Percentiles rank a stretch among this genome's conserved stretches.
These are phyloP conservation scores for Streblospio benedicti DNA, from an alignment of 1,140 invertebrate species.

Conservation along the genomic window DNA sequence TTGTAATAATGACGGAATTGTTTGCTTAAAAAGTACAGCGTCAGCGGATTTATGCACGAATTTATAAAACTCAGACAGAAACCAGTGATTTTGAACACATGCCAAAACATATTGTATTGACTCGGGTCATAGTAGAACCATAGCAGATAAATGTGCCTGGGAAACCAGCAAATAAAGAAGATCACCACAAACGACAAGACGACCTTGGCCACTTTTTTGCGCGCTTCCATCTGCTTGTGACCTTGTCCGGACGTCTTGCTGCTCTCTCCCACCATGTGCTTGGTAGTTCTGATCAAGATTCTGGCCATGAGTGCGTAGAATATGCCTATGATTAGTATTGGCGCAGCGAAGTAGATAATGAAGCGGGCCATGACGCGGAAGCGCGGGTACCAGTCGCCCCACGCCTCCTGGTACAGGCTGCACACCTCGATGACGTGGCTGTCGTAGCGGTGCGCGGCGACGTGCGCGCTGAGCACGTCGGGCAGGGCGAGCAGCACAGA, in stretches of 20 bases:
- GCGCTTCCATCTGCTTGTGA: constrained; percentile 57
- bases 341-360: constrained; percentile 2
- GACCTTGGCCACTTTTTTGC: constrained; percentile 81
- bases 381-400: neutral
- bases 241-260: constrained; percentile 45
- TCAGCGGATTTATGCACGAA: constrained; percentile 82
- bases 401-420: constrained; percentile 48
- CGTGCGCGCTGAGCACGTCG: constrained; percentile 53
- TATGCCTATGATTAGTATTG: neutral
- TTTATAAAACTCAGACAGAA: constrained; percentile 65
- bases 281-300: neutral
- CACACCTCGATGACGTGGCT: constrained; percentile 56
- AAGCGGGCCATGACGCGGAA: constrained; percentile 8
- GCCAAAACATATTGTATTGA: constrained; percentile 78
- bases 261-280: constrained; percentile 10
- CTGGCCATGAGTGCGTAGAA: constrained; percentile 9
- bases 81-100: constrained; percentile 71
- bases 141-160: constrained; percentile 74
- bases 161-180: constrained; percentile 82
- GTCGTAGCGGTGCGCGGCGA: neutral
- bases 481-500: constrained; percentile 68
- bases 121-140: constrained; percentile 77
- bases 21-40: constrained; percentile 80
- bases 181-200: constrained; percentile 84
- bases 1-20: constrained; percentile 88